Evolutionary conservation across 2,113 vertebrate genomes (phyloP).

Genomic region (Rana temporaria): DNA sequence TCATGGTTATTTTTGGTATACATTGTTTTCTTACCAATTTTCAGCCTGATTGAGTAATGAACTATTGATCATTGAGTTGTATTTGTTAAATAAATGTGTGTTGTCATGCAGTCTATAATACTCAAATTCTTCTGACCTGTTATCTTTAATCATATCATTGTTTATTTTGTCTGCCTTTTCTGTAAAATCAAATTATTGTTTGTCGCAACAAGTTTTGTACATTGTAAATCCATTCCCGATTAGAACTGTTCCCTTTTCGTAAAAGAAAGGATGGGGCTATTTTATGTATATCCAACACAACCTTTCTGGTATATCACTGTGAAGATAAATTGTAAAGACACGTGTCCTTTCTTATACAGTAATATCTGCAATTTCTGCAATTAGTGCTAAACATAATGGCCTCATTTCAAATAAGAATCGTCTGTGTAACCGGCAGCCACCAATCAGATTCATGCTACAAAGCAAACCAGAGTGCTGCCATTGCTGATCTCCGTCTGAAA

Average conservation of each 20-base stretch:
- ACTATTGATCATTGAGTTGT: constrained; percentile 67
- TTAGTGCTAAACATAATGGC: constrained; percentile 10
- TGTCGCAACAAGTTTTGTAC: constrained; percentile 91
- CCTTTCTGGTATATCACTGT: constrained; percentile 98
- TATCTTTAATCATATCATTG: not conserved
- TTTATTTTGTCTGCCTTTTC: constrained; percentile 38
- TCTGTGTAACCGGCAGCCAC: no score
- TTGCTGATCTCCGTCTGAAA: no score
- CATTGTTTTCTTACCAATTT: constrained; percentile 71
- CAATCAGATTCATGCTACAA: no score
- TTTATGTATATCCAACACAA: constrained; percentile 79
- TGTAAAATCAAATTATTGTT: constrained; percentile 15
- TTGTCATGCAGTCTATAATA: constrained; percentile 43
- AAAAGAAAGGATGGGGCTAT: constrained; percentile 77
- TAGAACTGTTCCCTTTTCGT: constrained; percentile 72
- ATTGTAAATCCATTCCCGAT: constrained; percentile 82
- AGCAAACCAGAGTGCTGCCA: no score
- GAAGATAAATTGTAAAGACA: constrained; percentile 91
- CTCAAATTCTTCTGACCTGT: constrained; percentile 46
- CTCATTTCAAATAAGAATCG: no score
- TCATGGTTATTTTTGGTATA: constrained; percentile 78
- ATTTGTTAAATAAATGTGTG: constrained; percentile 63
- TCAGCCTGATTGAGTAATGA: constrained; percentile 70
- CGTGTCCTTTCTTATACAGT: constrained; percentile 58
- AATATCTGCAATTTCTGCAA: not conserved